Percentiles rank a stretch among this genome's conserved stretches.
phyloP scores from a whole-genome alignment of 2,888 invertebrate species.

The Anagyrus pseudococci region DNA sequence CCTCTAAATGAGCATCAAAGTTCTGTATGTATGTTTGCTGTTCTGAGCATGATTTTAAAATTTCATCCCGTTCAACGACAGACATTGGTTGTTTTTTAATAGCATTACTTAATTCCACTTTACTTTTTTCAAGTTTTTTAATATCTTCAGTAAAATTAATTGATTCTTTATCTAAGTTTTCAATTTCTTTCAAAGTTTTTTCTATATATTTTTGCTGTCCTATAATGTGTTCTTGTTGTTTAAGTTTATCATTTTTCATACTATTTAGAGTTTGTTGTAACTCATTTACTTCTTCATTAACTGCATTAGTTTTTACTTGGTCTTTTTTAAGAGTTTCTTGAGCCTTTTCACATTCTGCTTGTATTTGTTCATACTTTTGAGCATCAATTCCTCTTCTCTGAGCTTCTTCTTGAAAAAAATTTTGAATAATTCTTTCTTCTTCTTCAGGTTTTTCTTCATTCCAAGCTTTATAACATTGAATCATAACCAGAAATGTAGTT shows the following conservation, averaged over 20 bases:
- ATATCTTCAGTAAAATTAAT: constrained; percentile 41
- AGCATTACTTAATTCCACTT: constrained; percentile 42
- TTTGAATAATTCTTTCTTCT: constrained; percentile 46
- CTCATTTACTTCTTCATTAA: constrained; percentile 39
- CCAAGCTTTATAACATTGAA: constrained; percentile 51
- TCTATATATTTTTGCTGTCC: constrained; percentile 42
- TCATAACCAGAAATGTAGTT: constrained; percentile 43
- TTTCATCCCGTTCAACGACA: constrained; percentile 46
- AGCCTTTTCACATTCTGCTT: constrained; percentile 41
- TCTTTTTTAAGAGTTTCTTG: constrained; percentile 34
- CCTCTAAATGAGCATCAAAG: constrained; percentile 49
- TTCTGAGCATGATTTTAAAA: constrained; percentile 47
- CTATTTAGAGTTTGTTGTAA: constrained; percentile 38
- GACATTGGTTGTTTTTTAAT: constrained; percentile 53
- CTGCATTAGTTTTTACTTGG: constrained; percentile 34
- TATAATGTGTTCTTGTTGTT: constrained; percentile 38
- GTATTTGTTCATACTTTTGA: constrained; percentile 38
- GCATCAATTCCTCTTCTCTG: constrained; percentile 45
- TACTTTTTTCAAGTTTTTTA: constrained; percentile 34
- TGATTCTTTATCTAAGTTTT: constrained; percentile 42
- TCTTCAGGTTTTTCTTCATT: constrained; percentile 51
- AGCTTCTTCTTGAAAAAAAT: constrained; percentile 47
- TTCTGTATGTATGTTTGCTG: constrained; percentile 46
- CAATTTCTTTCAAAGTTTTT: constrained; percentile 39
- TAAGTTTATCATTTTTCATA: constrained; percentile 40